Evolutionary conservation across 2,113 vertebrate genomes (phyloP), one percentile per base, ranked within the genome.

Genomic region (Lepidothrix coronata): DNA sequence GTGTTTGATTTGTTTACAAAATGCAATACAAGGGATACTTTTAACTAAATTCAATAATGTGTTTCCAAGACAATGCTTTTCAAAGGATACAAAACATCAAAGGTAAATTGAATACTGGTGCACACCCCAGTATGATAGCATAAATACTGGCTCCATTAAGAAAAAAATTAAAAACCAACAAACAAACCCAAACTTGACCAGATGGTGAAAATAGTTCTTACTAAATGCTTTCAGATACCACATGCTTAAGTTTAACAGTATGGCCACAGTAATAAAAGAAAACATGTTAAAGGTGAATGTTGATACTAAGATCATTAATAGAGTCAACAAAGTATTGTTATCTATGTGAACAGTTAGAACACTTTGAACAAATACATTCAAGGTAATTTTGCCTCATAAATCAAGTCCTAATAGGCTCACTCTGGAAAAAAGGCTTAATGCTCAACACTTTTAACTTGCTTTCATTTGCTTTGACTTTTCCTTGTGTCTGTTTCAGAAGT

Each of bases 401-500:
- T 4, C 24, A 68, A 80, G 17, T 28, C 13, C 15, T 59, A 70
- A 57, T 24, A 93, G 35, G 65, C 14, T 76, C 4, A 62, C 12
- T 73, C 66, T 62, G 37, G 66, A 19, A 52, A 44, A 63, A 76
- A 77, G 2, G 75, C 65, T 41, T 68, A 49, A 61, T 48, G n/a
- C 35, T 78, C 35, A 84, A 28, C 30, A 62, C 22, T 77, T 90
- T 71, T 23, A 83, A 77, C 49, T 83, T 88, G 61, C 31, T 94
- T 90, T 85, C 41, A 88, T 52, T 62, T 90, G 80, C 18, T 94
- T 48, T 88, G 82, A 91, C 21, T 89, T 86, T 78, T 88, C 39
- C 57, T 95, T 92, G 68, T 77, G 63, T 52, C n/a, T 95, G 27
- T 83, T 95, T 91, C 82, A 89, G 63, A 95, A 93, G 86, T 73